Conservation (phyloP, 2,797 vertebrate species). For the Otus scops region DNA sequence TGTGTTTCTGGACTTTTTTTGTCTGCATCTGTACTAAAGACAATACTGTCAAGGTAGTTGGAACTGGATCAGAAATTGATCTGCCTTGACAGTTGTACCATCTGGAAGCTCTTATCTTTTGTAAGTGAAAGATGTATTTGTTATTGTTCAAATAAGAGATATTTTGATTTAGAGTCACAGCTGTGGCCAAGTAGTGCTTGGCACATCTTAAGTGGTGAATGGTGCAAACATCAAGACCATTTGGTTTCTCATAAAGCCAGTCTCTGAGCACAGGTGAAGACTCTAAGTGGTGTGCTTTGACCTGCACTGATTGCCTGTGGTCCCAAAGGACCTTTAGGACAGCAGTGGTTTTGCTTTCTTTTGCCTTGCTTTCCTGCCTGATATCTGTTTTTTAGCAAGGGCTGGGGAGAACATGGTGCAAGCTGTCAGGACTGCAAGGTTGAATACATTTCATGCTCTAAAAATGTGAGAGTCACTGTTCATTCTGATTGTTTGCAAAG, state of each 20-base stretch:
- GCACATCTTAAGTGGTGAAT: background rate
- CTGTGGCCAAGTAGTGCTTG: background rate
- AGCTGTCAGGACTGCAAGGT: background rate
- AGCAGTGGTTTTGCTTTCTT: background rate
- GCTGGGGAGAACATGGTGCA: background rate
- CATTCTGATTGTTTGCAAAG: background rate
- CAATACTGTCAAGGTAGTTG: background rate
- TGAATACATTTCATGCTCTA: background rate
- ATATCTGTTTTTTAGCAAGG: background rate
- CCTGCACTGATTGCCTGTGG: background rate
- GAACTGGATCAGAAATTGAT: slow-evolving; percentile 19
- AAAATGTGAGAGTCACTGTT: background rate
- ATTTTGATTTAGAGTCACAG: background rate
- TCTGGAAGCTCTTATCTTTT: slow-evolving; percentile 14
- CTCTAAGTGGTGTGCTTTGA: background rate
- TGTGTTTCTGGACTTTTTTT: background rate
- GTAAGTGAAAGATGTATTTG: background rate
- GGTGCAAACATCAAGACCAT: background rate
- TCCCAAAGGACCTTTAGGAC: background rate
- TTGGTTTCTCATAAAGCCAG: background rate
- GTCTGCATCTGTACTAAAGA: background rate
- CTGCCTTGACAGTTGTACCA: slow-evolving; percentile 1
- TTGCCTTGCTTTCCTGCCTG: background rate
- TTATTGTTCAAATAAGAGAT: background rate
- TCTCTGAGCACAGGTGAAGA: background rate